Base-by-base conservation (phyloP, 2,113 vertebrate species). In the Falco punctatus region DNA sequence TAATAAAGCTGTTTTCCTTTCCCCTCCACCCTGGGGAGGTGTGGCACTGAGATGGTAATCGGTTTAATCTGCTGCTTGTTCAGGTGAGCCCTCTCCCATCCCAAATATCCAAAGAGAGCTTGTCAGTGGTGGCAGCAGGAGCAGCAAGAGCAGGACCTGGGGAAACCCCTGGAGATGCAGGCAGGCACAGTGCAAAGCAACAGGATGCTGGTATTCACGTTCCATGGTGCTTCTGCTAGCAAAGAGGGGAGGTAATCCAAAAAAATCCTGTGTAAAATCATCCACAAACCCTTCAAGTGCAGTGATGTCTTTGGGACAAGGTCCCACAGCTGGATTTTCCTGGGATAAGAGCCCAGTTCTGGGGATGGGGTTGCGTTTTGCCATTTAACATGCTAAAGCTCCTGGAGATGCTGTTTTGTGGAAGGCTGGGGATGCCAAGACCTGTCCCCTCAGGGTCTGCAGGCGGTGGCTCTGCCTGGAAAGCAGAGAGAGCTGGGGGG, bases 121-220 rank as follows among this genome's bases (percentile, higher is more conserved):
- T 1, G 2, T 0, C 7, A 64, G 2, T 0, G 3, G 52, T 2
- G 51, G 24, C 0, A 0, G 40, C 35, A 21, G 49, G 49, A 55
- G n/a, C 24, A 18, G 61, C 0, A 0, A 20, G 52, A 62, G 55
- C 44, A 33, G 65, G 28, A 55, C 13, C 15, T 15, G 48, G 27
- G 44, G 28, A 24, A 46, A 13, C 3, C 17, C n/a, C 30, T 16
- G 59, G 32, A 15, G 40, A 13, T 4, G 17, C 17, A 8, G 28
- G 42, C 38, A 62, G 66, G 77, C 33, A 42, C 0, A 0, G 44
- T 13, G 64, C 8, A 24, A 16, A 38, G 42, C 9, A 0, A 7
- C 15, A 3, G 42, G 49, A 74, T 22, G 32, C 17, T 54, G 75
- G 21, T 27, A 5, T 27, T 15, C 0, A 5, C 1, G 0, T 51